Conservation (phyloP, 2,113 vertebrate species). For the Syngnathus floridae region DNA sequence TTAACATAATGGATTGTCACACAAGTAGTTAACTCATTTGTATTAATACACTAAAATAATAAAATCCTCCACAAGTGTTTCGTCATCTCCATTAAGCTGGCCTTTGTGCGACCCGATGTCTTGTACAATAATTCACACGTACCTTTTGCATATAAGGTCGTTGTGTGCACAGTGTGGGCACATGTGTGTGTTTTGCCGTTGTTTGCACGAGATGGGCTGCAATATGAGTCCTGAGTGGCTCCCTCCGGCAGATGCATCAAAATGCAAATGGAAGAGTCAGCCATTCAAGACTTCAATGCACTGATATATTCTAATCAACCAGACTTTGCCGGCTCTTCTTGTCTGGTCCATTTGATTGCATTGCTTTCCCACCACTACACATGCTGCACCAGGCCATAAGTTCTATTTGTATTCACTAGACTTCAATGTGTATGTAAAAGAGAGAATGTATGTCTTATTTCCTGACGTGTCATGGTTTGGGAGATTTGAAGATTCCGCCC, state of each 20-base stretch:
- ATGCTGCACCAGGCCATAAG: neutral
- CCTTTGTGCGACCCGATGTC: neutral
- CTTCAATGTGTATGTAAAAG: neutral
- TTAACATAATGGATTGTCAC: too few relatives aligned
- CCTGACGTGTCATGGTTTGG: neutral
- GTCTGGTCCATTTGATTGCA: conserved; percentile 4
- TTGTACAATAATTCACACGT: neutral
- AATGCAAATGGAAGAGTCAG: conserved; percentile 32
- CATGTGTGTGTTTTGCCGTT: conserved; percentile 9
- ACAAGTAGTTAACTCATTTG: neutral
- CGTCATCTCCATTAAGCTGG: neutral
- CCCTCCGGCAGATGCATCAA: conserved; percentile 35
- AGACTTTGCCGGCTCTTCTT: conserved; percentile 5
- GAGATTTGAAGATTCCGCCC: neutral
- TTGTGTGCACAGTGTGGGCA: conserved; percentile 4
- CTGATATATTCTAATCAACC: conserved; percentile 14
- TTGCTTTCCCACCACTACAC: neutral
- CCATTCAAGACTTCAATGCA: conserved; percentile 13
- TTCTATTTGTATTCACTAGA: neutral
- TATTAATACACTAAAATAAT: neutral
- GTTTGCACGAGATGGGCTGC: conserved; percentile 16
- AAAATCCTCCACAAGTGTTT: neutral
- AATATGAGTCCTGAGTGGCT: conserved; percentile 28
- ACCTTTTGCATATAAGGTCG: neutral
- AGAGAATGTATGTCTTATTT: neutral